These are phyloP conservation scores for Acrocyrtus sp. DNA, from an alignment of 2,888 invertebrate species.

Conservation along the genomic window DNA sequence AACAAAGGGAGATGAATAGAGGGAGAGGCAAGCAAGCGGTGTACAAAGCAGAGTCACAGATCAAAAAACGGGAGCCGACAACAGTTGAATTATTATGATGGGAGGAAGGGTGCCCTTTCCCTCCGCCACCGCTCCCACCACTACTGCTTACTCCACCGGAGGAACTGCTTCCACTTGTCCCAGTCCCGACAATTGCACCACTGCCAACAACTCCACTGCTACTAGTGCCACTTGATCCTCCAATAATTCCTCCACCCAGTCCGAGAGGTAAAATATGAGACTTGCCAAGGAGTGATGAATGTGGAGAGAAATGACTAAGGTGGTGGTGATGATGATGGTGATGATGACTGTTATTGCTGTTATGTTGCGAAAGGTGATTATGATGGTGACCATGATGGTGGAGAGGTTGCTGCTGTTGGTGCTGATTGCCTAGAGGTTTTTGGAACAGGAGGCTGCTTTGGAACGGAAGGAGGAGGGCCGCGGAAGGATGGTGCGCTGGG, in stretches of 20 bases:
- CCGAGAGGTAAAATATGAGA: conserved; percentile 33
- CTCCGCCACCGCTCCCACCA: conserved; percentile 5
- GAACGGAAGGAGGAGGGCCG: conserved; percentile 61
- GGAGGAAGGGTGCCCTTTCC: conserved; percentile 19
- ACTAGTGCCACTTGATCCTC: conserved; percentile 4
- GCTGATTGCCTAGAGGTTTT: conserved; percentile 56
- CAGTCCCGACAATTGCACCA: conserved; percentile 3
- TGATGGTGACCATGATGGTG: conserved; percentile 36
- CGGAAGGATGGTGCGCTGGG: conserved; percentile 57
- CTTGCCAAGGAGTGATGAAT: conserved; percentile 31
- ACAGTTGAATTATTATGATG: conserved; percentile 39
- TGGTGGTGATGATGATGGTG: conserved; percentile 23
- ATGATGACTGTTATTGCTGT: conserved; percentile 25
- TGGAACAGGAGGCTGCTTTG: conserved; percentile 59
- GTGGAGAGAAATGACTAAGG: conserved; percentile 24
- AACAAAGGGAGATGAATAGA: conserved; percentile 24
- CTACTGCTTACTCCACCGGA: conserved; percentile 7
- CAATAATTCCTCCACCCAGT: conserved; percentile 8
- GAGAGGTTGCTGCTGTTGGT: conserved; percentile 15
- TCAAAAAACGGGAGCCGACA: conserved; percentile 77
- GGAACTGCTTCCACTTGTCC: no score
- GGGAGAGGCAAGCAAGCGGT: not conserved
- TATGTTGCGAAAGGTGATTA: conserved; percentile 21
- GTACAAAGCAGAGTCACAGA: no score
- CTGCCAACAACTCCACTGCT: not conserved